A percentile compares a stretch with the other conserved stretches of the same genome.
Conservation (phyloP, 1,140 invertebrate species). For the Musca vetustissima region DNA sequence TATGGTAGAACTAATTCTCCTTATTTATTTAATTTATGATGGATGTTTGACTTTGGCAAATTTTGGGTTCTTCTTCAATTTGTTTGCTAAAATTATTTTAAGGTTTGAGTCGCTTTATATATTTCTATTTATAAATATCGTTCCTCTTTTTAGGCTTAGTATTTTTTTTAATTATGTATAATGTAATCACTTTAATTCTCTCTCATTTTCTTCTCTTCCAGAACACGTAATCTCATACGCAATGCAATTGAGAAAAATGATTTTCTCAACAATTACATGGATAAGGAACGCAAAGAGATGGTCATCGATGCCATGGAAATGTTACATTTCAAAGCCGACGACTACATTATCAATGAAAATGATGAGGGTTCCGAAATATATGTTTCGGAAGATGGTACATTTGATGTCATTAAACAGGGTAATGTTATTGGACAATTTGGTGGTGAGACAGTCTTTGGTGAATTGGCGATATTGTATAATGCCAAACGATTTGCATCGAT, state of each 20-base stretch:
- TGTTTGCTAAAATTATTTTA: too few species aligned
- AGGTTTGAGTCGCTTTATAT: too few species aligned
- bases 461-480: conserved; percentile 91
- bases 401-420: conserved; percentile 82
- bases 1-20: too few species aligned
- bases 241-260: conserved; percentile 80
- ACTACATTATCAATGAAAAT: conserved; percentile 85
- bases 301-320: conserved; percentile 92
- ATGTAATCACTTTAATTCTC: too few species aligned
- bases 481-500: conserved; percentile 86
- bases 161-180: too few species aligned
- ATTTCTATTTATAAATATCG: too few species aligned
- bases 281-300: conserved; percentile 75
- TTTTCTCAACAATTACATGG: conserved; percentile 87
- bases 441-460: conserved; percentile 87
- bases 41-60: too few species aligned
- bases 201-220: conserved; percentile 33
- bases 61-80: too few species aligned
- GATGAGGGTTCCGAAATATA: conserved; percentile 79
- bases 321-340: conserved; percentile 71
- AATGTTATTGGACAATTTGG: conserved; percentile 77
- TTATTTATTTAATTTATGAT: too few species aligned
- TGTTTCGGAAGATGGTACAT: conserved; percentile 80
- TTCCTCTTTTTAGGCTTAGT: too few species aligned
- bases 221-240: conserved; percentile 60